A percentile compares a stretch with the other conserved stretches of the same genome.
These are phyloP conservation scores for Fratercula arctica DNA, from an alignment of 2,797 vertebrate genomes.

Conservation along the genomic window DNA sequence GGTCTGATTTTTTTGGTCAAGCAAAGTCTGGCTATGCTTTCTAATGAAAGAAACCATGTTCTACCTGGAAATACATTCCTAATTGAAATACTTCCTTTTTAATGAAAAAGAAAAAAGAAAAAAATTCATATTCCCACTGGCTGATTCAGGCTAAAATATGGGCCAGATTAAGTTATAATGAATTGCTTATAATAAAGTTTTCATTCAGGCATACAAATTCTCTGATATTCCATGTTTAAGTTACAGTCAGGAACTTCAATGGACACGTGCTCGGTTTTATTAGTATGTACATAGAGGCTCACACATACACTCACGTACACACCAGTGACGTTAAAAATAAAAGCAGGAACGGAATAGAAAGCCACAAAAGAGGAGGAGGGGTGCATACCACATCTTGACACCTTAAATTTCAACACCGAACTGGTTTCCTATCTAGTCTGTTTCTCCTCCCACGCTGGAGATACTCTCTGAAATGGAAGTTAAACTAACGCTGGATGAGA, in stretches of 20 bases:
- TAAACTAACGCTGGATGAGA: neutral
- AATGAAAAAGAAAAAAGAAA: neutral
- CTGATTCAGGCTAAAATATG: neutral
- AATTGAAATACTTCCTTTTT: neutral
- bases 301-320: neutral
- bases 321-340: constrained; percentile 37
- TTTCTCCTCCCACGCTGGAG: constrained; percentile 35
- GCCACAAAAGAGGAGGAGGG: constrained; percentile 52
- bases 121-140: neutral
- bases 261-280: neutral
- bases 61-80: neutral
- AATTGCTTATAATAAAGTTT: neutral
- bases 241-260: neutral
- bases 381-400: neutral
- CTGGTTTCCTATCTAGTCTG: constrained; percentile 52
- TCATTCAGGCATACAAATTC: neutral
- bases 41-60: neutral
- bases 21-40: neutral
- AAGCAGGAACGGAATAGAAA: constrained; percentile 54
- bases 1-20: neutral
- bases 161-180: neutral
- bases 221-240: neutral
- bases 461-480: neutral
- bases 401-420: constrained; percentile 7
- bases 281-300: neutral